Evolutionary conservation across 2,113 vertebrate species (phyloP).

Genomic region (Pimephales promelas): DNA sequence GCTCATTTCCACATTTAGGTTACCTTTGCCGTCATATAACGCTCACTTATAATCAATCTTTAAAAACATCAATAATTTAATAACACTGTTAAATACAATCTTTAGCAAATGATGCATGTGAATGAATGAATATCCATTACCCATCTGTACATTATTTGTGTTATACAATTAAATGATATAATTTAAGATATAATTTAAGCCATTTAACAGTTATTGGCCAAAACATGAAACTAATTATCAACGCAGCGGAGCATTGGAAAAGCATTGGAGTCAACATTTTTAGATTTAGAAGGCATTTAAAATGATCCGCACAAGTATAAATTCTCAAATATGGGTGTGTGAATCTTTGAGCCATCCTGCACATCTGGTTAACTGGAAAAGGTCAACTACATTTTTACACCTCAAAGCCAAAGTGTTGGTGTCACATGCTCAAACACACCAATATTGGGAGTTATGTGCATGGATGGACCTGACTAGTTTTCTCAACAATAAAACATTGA

Average conservation of each 20-base stretch:
- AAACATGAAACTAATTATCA: neutral
- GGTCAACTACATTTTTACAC: constrained; percentile 26
- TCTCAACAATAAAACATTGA: neutral
- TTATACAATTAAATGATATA: neutral
- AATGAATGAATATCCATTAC: neutral
- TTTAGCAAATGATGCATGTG: neutral
- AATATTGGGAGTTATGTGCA: neutral
- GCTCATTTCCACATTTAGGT: neutral
- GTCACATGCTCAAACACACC: constrained; percentile 42
- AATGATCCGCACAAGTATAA: neutral
- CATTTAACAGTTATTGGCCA: neutral
- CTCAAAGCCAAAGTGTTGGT: constrained; percentile 21
- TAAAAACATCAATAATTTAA: neutral
- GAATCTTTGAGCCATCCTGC: neutral
- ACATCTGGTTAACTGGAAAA: constrained; percentile 19
- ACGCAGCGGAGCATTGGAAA: neutral
- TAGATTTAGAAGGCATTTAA: neutral
- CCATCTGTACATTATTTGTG: neutral
- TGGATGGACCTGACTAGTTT: neutral
- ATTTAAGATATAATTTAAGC: neutral
- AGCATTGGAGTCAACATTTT: neutral
- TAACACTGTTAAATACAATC: constrained; percentile 1
- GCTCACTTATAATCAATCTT: neutral
- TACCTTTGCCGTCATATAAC: neutral
- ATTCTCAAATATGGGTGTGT: neutral